Evolutionary conservation across 2,888 invertebrate species (phyloP).

Genomic region (Troides oblongomaculatus): DNA sequence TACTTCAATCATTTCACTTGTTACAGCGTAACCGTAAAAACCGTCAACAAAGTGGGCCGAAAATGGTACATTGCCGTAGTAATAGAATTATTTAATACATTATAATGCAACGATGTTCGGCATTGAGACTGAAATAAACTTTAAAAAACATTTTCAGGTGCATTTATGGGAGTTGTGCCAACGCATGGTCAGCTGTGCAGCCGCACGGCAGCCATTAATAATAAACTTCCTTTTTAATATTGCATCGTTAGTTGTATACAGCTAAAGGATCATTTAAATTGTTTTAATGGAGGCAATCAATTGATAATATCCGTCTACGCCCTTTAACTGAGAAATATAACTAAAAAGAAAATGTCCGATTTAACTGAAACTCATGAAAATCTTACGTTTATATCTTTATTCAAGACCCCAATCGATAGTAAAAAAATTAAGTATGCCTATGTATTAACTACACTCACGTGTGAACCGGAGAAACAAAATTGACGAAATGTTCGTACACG

Average conservation of each 20-base stretch:
- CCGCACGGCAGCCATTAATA: conserved; percentile 22
- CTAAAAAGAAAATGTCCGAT: no score
- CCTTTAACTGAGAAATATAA: not conserved
- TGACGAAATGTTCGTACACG: no score
- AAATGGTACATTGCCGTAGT: conserved; percentile 7
- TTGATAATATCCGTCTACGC: not conserved
- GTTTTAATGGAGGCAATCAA: conserved; percentile 9
- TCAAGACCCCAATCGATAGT: no score
- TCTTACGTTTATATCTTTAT: no score
- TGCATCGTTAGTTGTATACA: conserved; percentile 12
- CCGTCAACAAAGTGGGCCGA: not conserved
- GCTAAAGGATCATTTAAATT: not conserved
- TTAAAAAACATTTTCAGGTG: conserved; percentile 51
- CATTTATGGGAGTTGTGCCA: conserved; percentile 56
- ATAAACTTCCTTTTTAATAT: conserved; percentile 31
- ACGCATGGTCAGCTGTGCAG: conserved; percentile 38
- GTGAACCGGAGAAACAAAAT: no score
- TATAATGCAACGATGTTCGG: conserved; percentile 31
- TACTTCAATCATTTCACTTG: not conserved
- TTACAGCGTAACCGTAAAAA: not conserved
- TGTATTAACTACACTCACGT: no score
- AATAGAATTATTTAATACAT: conserved; percentile 20
- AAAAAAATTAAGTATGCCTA: no score
- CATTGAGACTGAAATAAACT: conserved; percentile 49
- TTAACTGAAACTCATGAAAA: no score